Conservation (phyloP, 2,113 vertebrate genomes). For the Mirza zaza region DNA sequence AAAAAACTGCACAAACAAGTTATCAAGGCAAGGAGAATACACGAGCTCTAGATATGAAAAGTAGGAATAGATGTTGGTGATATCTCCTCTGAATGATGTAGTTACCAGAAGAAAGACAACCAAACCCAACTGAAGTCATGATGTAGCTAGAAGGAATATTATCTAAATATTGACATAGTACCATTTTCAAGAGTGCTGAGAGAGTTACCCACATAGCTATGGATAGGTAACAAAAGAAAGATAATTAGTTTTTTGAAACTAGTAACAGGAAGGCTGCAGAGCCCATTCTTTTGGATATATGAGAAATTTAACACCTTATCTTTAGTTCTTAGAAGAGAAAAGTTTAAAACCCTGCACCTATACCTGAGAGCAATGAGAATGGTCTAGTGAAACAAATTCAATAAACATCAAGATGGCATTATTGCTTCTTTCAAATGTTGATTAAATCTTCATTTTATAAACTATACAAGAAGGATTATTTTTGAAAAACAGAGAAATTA, state of each 20-base stretch:
- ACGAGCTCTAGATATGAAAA: background rate
- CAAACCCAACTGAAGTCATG: too few species aligned
- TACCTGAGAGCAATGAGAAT: background rate
- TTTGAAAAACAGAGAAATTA: conserved; percentile 11
- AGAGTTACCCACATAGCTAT: background rate
- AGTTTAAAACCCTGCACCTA: background rate
- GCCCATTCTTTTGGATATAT: background rate
- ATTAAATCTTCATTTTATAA: conserved; percentile 35
- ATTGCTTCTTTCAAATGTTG: background rate
- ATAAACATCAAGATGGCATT: background rate
- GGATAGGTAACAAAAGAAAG: background rate
- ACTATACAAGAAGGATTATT: background rate
- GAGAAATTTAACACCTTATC: background rate
- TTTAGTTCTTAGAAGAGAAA: background rate
- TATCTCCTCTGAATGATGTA: background rate
- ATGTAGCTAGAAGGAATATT: background rate
- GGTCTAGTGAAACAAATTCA: background rate
- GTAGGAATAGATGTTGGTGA: rapidly evolving
- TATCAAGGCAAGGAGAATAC: background rate
- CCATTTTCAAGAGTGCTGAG: background rate
- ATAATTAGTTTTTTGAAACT: background rate
- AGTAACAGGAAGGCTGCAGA: too few species aligned
- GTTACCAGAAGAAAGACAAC: background rate
- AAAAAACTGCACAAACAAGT: background rate
- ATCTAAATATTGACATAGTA: background rate